Base-by-base conservation (phyloP, 2,113 vertebrate genomes). In the Clupea harengus region DNA sequence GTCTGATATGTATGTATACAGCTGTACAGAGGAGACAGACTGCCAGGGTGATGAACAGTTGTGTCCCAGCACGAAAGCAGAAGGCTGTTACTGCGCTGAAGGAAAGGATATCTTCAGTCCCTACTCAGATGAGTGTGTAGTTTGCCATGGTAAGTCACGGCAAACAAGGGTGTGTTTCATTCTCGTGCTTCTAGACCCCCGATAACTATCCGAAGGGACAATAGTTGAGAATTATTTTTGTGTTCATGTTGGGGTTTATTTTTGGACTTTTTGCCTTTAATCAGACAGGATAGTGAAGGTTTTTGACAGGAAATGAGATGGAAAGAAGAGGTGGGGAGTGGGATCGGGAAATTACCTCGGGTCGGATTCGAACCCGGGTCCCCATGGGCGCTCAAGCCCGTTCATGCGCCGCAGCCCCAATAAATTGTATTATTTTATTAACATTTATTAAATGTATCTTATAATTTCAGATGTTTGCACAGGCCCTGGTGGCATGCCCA, bases 401-500 rank as follows among this genome's bases (percentile, higher is more conserved):
- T n/a, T n/a, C n/a, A n/a, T n/a, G n/a, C n/a, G n/a, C n/a, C n/a
- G n/a, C n/a, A n/a, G n/a, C n/a, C n/a, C n/a, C n/a, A n/a, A 22
- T 46, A 2, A 50, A 84, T 10, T 18, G 32, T 2, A 0, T 78
- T 44, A 82, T 75, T 15, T 83, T 7, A 81, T 28, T 85, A 2
- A 10, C 6, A 2, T 39, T 9, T 22, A 83, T 20, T 44, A 28
- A 10, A 49, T 18, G 49, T 72, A 25, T 39, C 87, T 89, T 89
- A 54, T 88, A 0, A 88, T 81, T 75, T 88, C 90, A 13, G 85
- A 98, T 96, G 93, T 89, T 78, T 98, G 97, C 39, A 83, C 93
- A 86, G 97, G 96, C 78, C 94, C 96, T 20, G 93, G 95, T 52
- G 96, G 96, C 45, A 22, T 91, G 81, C 96, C 96, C 11, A 96